Conservation (phyloP, 2,888 invertebrate species). For the Nephrotoma flavescens region DNA sequence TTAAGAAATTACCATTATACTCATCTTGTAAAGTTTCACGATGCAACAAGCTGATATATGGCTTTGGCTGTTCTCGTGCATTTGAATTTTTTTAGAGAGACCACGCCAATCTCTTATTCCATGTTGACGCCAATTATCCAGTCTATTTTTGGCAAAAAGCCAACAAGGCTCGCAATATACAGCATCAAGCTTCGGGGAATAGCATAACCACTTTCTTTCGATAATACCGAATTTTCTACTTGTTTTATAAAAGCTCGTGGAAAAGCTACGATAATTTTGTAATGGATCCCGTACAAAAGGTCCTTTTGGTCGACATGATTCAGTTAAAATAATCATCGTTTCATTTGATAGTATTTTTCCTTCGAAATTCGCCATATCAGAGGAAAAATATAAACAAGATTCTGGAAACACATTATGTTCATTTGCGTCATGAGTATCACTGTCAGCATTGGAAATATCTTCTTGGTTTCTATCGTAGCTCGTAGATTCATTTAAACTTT, state of each 20-base stretch:
- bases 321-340: neutral
- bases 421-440: neutral
- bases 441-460: neutral
- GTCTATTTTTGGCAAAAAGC: neutral
- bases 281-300: neutral
- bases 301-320: too few relatives aligned
- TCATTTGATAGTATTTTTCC: neutral
- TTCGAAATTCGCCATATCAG: neutral
- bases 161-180: neutral
- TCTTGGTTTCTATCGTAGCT: too few relatives aligned
- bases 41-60: neutral
- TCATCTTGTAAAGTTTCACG: constrained; percentile 11
- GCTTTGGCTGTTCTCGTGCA: neutral
- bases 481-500: too few relatives aligned
- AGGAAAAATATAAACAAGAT: neutral
- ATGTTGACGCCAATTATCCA: neutral
- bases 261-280: neutral
- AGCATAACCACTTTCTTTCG: neutral
- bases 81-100: neutral
- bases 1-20: constrained; percentile 16
- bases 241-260: neutral
- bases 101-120: neutral
- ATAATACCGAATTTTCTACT: neutral
- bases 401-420: neutral
- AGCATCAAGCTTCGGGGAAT: neutral